Conservation (phyloP, 30 jellyfish, hydroid and myxozoan species). For the Clytia hemisphaerica region DNA sequence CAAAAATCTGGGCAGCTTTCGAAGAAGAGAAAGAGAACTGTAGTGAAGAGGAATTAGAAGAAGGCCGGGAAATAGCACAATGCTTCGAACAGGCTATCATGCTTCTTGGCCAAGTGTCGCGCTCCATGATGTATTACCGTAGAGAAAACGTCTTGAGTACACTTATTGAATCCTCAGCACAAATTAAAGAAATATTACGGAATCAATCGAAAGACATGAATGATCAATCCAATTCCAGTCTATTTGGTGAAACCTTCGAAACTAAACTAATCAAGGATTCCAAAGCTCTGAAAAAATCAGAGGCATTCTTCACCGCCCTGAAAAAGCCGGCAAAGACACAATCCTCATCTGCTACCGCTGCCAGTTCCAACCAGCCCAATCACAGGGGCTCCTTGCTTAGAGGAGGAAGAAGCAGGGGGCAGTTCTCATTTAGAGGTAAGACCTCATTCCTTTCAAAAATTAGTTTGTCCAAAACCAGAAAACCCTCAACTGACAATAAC, state of each 20-base stretch:
- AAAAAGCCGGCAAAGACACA: too few species aligned
- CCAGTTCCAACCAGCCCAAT: neutral
- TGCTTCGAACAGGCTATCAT: slow-evolving; percentile 1
- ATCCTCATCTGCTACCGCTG: neutral
- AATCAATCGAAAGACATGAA: neutral
- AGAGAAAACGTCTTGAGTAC: slow-evolving; percentile 2
- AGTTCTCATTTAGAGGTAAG: slow-evolving; percentile 1
- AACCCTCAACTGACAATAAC: too few species aligned
- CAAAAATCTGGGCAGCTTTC: neutral
- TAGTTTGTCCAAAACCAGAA: too few species aligned
- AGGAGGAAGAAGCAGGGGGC: slow-evolving; percentile 16
- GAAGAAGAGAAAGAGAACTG: neutral
- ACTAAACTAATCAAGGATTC: neutral
- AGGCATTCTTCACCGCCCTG: neutral
- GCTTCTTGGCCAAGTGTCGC: neutral
- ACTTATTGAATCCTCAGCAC: neutral
- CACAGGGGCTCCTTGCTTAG: slow-evolving; percentile 4
- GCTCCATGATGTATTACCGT: neutral
- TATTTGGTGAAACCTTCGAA: slow-evolving; percentile 5
- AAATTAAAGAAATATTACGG: neutral
- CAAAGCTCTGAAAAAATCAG: slow-evolving; percentile 6
- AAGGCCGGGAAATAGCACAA: neutral
- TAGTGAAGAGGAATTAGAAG: neutral
- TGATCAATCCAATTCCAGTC: neutral
- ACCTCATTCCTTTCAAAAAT: too few species aligned